Evolutionary conservation across 2,888 invertebrate genomes (phyloP).

Genomic region (Trypoxylon attenuatum): DNA sequence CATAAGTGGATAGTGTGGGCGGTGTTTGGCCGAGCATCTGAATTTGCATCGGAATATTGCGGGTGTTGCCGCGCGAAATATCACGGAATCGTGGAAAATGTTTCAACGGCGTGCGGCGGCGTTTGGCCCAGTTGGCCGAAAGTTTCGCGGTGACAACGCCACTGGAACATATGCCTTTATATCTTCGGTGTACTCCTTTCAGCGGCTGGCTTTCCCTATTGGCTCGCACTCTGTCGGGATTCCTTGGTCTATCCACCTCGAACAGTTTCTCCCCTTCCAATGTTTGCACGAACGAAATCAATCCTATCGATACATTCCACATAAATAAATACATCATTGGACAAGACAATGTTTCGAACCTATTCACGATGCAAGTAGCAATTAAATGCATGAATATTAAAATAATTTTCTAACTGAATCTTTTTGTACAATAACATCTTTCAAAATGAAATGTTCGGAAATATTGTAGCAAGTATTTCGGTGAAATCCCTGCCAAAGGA

Average conservation of each 20-base stretch:
- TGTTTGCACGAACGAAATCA: slow-evolving; percentile 26
- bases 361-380: no score
- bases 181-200: slow-evolving; percentile 21
- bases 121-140: slow-evolving; percentile 26
- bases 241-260: slow-evolving; percentile 45
- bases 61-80: slow-evolving; percentile 2
- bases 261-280: slow-evolving; percentile 37
- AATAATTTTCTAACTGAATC: no score
- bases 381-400: no score
- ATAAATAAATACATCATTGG: no score
- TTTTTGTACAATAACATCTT: no score
- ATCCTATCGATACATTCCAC: slow-evolving; percentile 6
- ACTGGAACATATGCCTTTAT: slow-evolving; percentile 40
- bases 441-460: no score
- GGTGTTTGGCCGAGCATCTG: background rate
- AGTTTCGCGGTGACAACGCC: slow-evolving; percentile 37
- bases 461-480: no score
- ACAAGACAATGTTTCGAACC: no score
- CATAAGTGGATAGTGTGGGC: slow-evolving; percentile 3
- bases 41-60: slow-evolving; percentile 13
- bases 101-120: slow-evolving; percentile 16
- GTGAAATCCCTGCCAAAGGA: no score
- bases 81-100: slow-evolving; percentile 20
- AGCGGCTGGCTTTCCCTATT: background rate
- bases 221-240: slow-evolving; percentile 17